phyloP scores from a whole-genome alignment of 2,113 vertebrate species.

The Tragelaphus strepsiceros region DNA sequence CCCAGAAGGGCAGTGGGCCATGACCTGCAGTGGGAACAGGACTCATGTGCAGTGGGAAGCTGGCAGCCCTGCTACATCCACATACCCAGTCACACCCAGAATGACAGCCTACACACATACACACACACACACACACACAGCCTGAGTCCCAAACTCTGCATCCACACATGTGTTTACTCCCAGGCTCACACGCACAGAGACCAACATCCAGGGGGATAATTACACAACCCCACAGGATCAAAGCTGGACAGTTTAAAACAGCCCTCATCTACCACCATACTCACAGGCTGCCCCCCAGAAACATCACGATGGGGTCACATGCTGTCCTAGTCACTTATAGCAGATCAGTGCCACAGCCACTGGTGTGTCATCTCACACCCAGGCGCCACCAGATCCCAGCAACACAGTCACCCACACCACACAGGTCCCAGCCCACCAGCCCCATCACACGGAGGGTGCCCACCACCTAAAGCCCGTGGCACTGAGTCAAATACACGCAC shows the following conservation, averaged over 20 bases:
- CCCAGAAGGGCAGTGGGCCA: conserved; percentile 70
- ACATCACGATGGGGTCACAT: neutral
- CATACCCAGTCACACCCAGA: neutral
- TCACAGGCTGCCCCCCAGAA: neutral
- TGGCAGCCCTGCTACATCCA: neutral
- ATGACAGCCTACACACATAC: neutral
- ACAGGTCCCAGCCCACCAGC: neutral
- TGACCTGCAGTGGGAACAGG: conserved; percentile 1
- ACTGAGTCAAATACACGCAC: rapidly evolving
- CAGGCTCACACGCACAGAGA: neutral
- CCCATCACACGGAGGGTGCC: rapidly evolving
- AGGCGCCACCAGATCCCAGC: neutral
- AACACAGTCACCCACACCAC: neutral
- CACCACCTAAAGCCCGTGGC: rapidly evolving
- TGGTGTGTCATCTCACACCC: neutral
- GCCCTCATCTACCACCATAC: neutral
- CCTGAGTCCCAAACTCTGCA: neutral
- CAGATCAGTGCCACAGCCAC: neutral
- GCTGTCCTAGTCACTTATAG: neutral
- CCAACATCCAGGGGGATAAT: conserved; percentile 1
- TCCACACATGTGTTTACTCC: conserved; percentile 11
- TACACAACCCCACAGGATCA: neutral
- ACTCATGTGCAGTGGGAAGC: neutral
- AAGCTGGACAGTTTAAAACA: neutral
- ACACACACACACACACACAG: neutral